phyloP scores from a whole-genome alignment of 2,888 invertebrate genomes.

The Xestoiulus laeticollis region DNA sequence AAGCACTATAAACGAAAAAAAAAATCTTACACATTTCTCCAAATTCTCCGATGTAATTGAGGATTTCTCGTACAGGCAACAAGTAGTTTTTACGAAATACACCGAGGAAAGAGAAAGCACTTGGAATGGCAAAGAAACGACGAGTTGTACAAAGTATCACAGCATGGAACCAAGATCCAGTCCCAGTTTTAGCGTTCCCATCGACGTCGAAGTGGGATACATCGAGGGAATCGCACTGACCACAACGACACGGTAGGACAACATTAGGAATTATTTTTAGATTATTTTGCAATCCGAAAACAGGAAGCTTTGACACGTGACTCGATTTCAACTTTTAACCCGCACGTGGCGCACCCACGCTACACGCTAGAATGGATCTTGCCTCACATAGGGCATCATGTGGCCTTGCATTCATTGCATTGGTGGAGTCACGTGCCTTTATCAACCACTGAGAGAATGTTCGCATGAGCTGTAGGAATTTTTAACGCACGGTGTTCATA shows the following conservation, averaged over 20 bases:
- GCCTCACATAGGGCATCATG: too few species aligned
- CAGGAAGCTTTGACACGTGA: neutral
- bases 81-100: conserved; percentile 58
- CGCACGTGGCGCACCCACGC: neutral
- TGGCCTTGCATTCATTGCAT: too few species aligned
- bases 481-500: too few species aligned
- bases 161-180: conserved; percentile 50
- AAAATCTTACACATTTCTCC: too few species aligned
- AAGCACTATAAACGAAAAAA: too few species aligned
- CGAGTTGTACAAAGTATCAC: conserved; percentile 48
- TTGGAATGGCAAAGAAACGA: conserved; percentile 48
- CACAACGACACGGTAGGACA: conserved; percentile 36
- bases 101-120: conserved; percentile 54
- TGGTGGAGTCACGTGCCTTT: neutral
- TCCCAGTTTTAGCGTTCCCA: conserved; percentile 36
- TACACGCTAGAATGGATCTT: too few species aligned
- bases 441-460: neutral
- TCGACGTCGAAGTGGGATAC: conserved; percentile 43
- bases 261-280: neutral
- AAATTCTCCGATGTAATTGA: neutral
- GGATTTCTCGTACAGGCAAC: conserved; percentile 56
- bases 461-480: neutral
- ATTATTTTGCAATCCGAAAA: neutral
- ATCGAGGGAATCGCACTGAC: conserved; percentile 27
- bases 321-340: neutral